Evolutionary conservation across 2,797 vertebrate species (phyloP).

Genomic region (Myiotriccus ornatus): DNA sequence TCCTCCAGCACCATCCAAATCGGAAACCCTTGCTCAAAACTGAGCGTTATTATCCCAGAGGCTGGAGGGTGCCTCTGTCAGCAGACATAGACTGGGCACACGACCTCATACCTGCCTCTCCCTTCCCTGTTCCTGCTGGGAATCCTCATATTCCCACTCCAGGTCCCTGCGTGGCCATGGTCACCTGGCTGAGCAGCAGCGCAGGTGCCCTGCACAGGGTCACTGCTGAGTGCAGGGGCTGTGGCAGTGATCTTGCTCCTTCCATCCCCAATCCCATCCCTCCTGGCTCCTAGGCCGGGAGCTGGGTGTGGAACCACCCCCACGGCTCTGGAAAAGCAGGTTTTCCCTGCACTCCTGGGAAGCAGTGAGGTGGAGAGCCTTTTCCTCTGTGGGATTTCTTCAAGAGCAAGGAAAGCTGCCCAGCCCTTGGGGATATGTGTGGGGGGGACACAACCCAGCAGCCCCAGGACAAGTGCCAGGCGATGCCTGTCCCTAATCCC

Average conservation of each 20-base stretch:
- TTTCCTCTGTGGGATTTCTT: neutral
- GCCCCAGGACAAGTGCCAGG: neutral
- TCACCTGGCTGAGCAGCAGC: accelerated
- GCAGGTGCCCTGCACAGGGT: accelerated
- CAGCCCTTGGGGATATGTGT: neutral
- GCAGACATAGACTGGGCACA: neutral
- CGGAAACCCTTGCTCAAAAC: neutral
- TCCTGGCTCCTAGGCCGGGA: neutral
- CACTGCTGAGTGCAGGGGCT: neutral
- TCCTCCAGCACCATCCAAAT: neutral
- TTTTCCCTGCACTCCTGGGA: neutral
- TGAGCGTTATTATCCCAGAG: neutral
- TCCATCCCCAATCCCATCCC: neutral
- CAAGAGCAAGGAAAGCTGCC: neutral
- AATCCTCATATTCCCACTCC: accelerated
- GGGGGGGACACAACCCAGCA: neutral
- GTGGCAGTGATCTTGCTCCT: neutral
- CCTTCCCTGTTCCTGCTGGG: neutral
- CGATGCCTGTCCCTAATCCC: neutral
- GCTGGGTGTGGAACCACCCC: neutral
- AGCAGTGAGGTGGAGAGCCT: neutral
- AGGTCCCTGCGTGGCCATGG: accelerated
- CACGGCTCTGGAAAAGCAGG: neutral
- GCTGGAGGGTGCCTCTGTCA: neutral
- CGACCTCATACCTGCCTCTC: accelerated